These are phyloP conservation scores for Myiagra hebetior DNA, from an alignment of 2,113 vertebrate species.

Conservation along the genomic window DNA sequence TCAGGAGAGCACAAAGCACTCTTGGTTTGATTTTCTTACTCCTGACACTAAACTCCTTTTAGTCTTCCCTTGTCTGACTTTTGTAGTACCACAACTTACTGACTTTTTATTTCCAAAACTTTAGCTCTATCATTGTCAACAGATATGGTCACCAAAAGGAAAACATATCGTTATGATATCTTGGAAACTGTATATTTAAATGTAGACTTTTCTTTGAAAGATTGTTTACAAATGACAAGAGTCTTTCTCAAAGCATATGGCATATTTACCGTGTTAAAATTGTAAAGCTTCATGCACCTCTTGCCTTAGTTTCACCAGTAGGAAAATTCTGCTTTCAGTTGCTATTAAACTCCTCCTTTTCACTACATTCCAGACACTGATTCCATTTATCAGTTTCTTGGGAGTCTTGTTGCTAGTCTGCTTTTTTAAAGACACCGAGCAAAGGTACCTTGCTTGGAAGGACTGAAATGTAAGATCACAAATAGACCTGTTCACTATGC, in stretches of 20 bases:
- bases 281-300: background rate
- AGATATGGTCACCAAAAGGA: background rate
- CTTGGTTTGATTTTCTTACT: background rate
- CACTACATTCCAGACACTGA: background rate
- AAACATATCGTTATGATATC: background rate
- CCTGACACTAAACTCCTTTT: background rate
- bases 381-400: background rate
- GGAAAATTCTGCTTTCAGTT: background rate
- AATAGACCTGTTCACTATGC: background rate
- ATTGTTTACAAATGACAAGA: background rate
- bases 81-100: background rate
- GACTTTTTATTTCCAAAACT: background rate
- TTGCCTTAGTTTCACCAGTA: background rate
- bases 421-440: background rate
- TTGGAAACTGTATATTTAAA: background rate
- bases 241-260: background rate
- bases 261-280: background rate
- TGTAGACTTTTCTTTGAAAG: background rate
- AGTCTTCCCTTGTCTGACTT: background rate
- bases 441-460: background rate
- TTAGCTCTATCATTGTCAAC: background rate
- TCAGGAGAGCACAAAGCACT: background rate
- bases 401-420: background rate
- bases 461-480: background rate
- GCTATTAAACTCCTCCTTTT: background rate